Percentiles rank a stretch among this genome's conserved stretches.
Evolutionary conservation across 2,113 vertebrate genomes (phyloP).

Genomic region (Oryzias javanicus): DNA sequence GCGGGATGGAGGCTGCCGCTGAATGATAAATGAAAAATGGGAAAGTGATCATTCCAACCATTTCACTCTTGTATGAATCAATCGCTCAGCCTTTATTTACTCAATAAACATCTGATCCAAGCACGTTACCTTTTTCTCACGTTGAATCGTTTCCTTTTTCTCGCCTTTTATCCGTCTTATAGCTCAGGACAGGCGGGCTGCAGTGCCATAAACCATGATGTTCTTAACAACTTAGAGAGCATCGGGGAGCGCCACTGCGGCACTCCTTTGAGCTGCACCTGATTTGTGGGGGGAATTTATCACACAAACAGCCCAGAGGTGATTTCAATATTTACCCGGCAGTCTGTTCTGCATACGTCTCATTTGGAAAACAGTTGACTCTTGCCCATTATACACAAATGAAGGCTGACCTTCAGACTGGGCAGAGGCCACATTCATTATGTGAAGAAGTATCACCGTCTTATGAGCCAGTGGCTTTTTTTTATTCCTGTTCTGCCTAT

Average conservation of each 20-base stretch:
- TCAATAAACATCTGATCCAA: constrained; percentile 14
- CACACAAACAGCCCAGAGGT: constrained; percentile 76
- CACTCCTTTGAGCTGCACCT: constrained; percentile 60
- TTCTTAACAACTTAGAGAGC: constrained; percentile 47
- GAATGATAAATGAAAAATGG: constrained; percentile 40
- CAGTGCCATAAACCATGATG: constrained; percentile 45
- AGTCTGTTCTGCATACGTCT: constrained; percentile 78
- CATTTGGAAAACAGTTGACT: constrained; percentile 85
- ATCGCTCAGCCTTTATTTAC: constrained; percentile 38
- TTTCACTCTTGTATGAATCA: constrained; percentile 32
- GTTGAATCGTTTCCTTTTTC: neutral
- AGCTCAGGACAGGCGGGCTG: constrained; percentile 20
- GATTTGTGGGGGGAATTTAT: constrained; percentile 74
- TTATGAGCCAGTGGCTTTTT: constrained; percentile 57
- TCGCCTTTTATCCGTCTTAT: neutral
- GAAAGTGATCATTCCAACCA: constrained; percentile 36
- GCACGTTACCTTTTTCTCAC: constrained; percentile 1
- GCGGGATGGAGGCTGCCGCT: constrained; percentile 8
- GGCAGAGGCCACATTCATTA: constrained; percentile 83
- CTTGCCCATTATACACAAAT: constrained; percentile 81
- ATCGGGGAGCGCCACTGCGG: constrained; percentile 49
- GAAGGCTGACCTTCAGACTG: constrained; percentile 82
- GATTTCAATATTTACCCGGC: constrained; percentile 76
- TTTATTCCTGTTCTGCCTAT: constrained; percentile 49
- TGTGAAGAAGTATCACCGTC: constrained; percentile 76